Percentiles rank a stretch among this genome's conserved stretches.
Evolutionary conservation across 2,888 invertebrate genomes (phyloP).

Genomic region (Pammene fasciana): DNA sequence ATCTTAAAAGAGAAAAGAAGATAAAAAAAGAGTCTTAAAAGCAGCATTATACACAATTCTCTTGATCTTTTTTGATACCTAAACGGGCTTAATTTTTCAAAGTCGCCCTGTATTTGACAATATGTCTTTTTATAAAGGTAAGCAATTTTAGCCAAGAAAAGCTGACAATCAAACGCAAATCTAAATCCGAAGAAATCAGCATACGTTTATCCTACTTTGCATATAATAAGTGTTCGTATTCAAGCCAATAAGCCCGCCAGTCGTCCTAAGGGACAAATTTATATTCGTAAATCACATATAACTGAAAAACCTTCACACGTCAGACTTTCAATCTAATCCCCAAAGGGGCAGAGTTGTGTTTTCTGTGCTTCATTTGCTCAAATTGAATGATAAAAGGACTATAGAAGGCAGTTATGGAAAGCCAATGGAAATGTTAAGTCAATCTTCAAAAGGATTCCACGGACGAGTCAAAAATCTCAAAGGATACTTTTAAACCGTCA

Average conservation of each 20-base stretch:
- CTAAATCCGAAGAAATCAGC: conserved; percentile 17
- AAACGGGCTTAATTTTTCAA: no score
- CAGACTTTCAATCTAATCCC: conserved; percentile 10
- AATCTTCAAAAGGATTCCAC: conserved; percentile 27
- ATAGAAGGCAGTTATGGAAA: conserved; percentile 36
- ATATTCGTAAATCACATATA: conserved; percentile 36
- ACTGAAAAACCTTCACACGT: conserved; percentile 20
- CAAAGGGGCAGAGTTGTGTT: conserved; percentile 1
- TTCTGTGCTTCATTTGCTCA: conserved; percentile 2
- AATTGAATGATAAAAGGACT: conserved; percentile 39
- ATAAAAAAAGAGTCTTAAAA: no score
- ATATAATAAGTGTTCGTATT: conserved; percentile 32
- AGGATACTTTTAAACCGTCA: not conserved
- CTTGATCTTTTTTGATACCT: no score
- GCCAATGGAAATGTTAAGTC: conserved; percentile 21
- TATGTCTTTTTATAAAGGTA: no score
- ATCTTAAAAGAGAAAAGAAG: no score
- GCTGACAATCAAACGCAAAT: not conserved
- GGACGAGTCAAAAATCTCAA: conserved; percentile 17
- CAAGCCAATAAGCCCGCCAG: conserved; percentile 24
- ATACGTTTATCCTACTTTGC: conserved; percentile 25
- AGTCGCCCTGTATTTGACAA: no score
- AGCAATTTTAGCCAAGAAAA: not conserved
- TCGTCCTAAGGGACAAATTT: conserved; percentile 33
- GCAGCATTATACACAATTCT: no score